Percentiles rank a stretch among this genome's conserved stretches.
Conservation (phyloP, 1,140 invertebrate genomes). For the Cydia pomonella region DNA sequence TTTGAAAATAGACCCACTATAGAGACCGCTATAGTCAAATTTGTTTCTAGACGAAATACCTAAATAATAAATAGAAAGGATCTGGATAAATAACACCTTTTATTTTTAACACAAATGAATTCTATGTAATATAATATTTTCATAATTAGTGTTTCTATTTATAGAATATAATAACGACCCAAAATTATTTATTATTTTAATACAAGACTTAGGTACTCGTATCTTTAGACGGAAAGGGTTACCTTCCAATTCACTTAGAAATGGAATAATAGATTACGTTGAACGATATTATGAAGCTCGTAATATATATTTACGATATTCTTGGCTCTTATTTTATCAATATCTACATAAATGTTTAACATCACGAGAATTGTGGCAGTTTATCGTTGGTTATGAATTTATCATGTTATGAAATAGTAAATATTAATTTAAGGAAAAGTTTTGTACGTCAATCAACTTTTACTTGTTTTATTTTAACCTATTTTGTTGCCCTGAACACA, state of each 20-base stretch:
- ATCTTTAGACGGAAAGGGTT: not conserved
- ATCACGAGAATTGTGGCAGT: not conserved
- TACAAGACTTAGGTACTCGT: not conserved
- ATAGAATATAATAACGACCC: no score
- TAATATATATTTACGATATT: slow-evolving; percentile 15
- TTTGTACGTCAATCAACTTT: not conserved
- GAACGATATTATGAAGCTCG: slow-evolving; percentile 4
- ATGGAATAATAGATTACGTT: not conserved
- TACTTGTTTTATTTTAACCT: not conserved
- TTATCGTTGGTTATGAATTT: not conserved
- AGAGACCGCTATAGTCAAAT: no score
- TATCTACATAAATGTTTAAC: not conserved
- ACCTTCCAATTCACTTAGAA: not conserved
- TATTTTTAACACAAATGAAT: no score
- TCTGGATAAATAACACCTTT: no score
- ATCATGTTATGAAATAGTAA: slow-evolving; percentile 1
- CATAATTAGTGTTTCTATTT: no score
- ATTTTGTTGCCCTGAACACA: no score
- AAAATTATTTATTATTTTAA: no score
- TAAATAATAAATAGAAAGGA: no score
- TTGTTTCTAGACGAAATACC: no score
- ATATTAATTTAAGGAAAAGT: not conserved
- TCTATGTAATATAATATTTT: no score
- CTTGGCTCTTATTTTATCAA: not conserved
- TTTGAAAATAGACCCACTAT: no score